These are phyloP conservation scores for Copsychus sechellarum DNA, from an alignment of 2,113 vertebrate species.

Conservation along the genomic window DNA sequence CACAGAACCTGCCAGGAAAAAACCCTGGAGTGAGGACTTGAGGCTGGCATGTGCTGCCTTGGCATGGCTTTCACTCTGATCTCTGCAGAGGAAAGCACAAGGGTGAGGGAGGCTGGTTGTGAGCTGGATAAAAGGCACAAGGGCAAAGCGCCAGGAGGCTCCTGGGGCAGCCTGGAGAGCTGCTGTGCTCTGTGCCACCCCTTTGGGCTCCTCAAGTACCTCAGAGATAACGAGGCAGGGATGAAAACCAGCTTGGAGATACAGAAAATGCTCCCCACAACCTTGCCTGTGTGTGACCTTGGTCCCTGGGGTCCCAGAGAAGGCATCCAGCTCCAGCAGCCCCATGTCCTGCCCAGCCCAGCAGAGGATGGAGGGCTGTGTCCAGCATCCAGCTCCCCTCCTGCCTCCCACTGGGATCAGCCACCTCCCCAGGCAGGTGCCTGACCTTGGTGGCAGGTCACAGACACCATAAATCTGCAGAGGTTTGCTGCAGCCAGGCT, in stretches of 20 bases:
- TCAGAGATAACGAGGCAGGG: neutral
- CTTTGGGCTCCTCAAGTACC: neutral
- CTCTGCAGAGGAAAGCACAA: rapidly evolving
- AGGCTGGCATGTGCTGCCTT: neutral
- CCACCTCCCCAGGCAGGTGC: neutral
- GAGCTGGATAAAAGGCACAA: neutral
- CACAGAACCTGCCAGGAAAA: neutral
- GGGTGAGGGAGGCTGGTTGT: neutral
- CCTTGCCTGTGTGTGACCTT: neutral
- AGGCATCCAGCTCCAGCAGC: neutral
- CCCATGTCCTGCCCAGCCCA: rapidly evolving
- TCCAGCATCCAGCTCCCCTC: neutral
- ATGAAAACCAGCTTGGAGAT: neutral
- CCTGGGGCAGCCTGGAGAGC: neutral
- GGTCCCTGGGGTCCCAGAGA: neutral
- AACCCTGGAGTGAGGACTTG: neutral
- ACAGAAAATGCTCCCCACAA: neutral
- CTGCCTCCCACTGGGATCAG: neutral
- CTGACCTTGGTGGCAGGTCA: neutral
- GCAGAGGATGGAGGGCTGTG: neutral
- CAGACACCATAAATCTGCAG: slow-evolving; percentile 24
- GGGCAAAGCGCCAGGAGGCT: neutral
- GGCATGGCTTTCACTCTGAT: neutral
- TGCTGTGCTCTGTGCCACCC: neutral
- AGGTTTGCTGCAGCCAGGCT: neutral